Percentiles rank a stretch among this genome's conserved stretches.
phyloP scores from a whole-genome alignment of 2,113 vertebrate genomes.

The Tupaia chinensis region DNA sequence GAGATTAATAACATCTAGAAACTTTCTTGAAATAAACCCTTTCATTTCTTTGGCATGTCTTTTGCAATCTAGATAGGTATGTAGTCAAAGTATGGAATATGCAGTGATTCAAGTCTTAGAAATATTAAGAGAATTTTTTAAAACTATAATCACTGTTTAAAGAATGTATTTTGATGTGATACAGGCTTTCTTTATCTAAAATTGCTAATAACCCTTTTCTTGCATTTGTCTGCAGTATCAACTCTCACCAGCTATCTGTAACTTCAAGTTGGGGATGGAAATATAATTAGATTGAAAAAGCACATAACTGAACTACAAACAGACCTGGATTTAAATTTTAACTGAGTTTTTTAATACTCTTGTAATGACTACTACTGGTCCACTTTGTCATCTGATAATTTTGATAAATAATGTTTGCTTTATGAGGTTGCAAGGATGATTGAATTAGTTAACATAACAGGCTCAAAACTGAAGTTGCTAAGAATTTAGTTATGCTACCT shows the following conservation, averaged over 20 bases:
- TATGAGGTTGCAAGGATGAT: background rate
- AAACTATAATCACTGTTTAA: background rate
- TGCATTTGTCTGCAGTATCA: background rate
- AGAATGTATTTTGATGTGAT: background rate
- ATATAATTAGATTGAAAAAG: slow-evolving; percentile 10
- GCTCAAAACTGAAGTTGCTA: slow-evolving; percentile 34
- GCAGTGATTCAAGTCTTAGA: background rate
- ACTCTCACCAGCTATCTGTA: background rate
- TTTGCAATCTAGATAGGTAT: background rate
- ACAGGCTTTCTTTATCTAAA: background rate
- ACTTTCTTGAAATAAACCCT: background rate
- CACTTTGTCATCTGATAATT: slow-evolving; percentile 2
- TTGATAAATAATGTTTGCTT: background rate
- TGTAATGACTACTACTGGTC: background rate
- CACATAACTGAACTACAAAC: background rate
- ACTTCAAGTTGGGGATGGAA: background rate
- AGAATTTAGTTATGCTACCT: slow-evolving; percentile 27
- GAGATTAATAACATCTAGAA: background rate
- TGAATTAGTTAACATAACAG: background rate
- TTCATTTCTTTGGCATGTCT: background rate
- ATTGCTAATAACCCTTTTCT: background rate
- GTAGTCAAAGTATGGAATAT: background rate
- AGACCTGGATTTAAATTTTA: slow-evolving; percentile 41
- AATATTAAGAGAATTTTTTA: background rate
- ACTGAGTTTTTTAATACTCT: background rate